Base-by-base conservation (phyloP, 2,888 invertebrate species). In the Imbricaverruca yamaguchii region DNA sequence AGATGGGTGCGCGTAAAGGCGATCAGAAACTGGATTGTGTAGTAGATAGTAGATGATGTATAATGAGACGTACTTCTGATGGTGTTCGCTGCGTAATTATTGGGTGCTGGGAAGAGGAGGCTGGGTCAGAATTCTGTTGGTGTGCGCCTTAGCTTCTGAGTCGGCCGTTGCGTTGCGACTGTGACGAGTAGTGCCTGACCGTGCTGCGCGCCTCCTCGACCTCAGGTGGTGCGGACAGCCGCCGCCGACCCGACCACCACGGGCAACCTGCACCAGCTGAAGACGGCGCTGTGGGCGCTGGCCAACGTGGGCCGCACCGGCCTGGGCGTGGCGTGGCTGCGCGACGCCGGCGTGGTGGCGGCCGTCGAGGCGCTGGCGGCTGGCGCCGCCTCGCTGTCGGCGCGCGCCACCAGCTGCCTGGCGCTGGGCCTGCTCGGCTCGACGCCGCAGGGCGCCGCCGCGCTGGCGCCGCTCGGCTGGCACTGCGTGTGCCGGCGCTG, bases 361-460 rank as follows among this genome's bases (percentile, higher is more conserved):
- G 77, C 77, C n/a, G 56, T 91, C 79, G 77, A 11, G 13, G 55
- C 77, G 4, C 56, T 56, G 55, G 77, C 53, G 3, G 53, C 56
- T 21, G 90, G 96, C 83, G 95, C 95, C 6, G 77, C n/a, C 21
- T n/a, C 77, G n/a, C 77, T 56, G 11, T 12, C 53, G n/a, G 53
- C n/a, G n/a, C 90, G 96, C 83, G 95, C 95, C 7, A 95, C 96
- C 0, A 94, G 96, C 0, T 94, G 95, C 87, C 95, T 94, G 86
- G 92, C 92, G 11, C 89, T 96, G n/a, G 93, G 95, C 55, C 89
- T 97, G 63, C 90, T 97, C 80, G 93, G 93, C 0, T 93, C 93
- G 82, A 96, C 95, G 0, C 91, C 91, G 84, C 91, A 91, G 82
- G 97, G 97, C 10, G 94, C 95, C 1, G 93, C 95, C 86, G 88